Evolutionary conservation across 2,113 vertebrate genomes (phyloP), one percentile per base, ranked within the genome.

Genomic region (Columba janthina): DNA sequence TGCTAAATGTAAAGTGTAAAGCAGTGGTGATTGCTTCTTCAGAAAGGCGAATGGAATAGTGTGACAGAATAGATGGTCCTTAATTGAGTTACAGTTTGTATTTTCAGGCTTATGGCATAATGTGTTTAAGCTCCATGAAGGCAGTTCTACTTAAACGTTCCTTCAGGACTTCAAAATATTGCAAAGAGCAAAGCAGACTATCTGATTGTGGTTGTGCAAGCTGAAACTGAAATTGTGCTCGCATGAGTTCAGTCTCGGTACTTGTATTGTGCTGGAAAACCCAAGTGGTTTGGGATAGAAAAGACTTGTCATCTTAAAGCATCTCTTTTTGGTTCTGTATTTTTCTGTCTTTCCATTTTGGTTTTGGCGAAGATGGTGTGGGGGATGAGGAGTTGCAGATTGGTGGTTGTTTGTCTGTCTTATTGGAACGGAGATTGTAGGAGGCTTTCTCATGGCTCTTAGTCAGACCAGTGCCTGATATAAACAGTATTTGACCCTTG

Each of bases 291-390:
- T 8, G 66, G 15, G 54, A 11, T 38, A 79, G 89, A 69, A 89
- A 89, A 89, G n/a, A 79, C 50, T 22, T 79, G 26, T 89, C 71
- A n/a, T 58, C 66, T 46, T 73, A 61, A 94, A 88, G 40, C 9
- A 5, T 90, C 80, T 75, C 65, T 48, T 65, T 75, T 60, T 78
- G 61, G 38, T 89, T 83, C 53, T 57, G 2, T 72, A 17, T 8
- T 76, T 85, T 94, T 89, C 70, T 71, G 54, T 80, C 56, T 96
- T 95, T 90, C 88, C 75, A 10, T 95, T 95, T 96, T 70, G 91
- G 56, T 85, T 95, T 83, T 83, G 85, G 67, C 0, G 0, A 80
- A 70, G 82, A 56, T 74, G 51, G 42, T 88, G 89, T 94, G 93
- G 94, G 74, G 71, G 91, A 83, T 0, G 46, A 80, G 72, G 67